A percentile compares a stretch with the other conserved stretches of the same genome.
Conservation (phyloP, 2,113 vertebrate genomes). For the Equus przewalskii region DNA sequence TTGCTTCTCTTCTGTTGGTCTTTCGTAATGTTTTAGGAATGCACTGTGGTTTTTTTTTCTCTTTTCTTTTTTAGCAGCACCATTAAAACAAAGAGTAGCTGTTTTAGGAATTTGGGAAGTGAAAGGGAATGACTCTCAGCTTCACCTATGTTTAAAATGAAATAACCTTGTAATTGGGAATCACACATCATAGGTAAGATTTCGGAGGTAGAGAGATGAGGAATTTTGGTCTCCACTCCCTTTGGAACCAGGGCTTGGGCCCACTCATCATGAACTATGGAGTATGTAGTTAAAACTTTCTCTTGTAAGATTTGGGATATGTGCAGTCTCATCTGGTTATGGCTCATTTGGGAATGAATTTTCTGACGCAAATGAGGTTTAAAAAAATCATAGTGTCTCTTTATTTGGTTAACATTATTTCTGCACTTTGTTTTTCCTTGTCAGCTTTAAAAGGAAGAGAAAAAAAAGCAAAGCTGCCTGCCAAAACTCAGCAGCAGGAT, state of each 20-base stretch:
- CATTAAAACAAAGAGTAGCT: constrained; percentile 48
- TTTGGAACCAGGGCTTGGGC: background rate
- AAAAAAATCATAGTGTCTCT: constrained; percentile 19
- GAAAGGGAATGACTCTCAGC: constrained; percentile 27
- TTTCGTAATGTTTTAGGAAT: constrained; percentile 74
- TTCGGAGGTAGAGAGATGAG: background rate
- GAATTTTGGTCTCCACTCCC: background rate
- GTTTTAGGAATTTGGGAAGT: constrained; percentile 45
- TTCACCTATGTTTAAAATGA: constrained; percentile 63
- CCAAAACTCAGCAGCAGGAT: constrained; percentile 46
- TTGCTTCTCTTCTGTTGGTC: background rate
- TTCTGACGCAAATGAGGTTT: constrained; percentile 60
- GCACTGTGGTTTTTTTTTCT: constrained; percentile 61
- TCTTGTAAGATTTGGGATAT: background rate
- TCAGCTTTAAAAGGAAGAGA: constrained; percentile 63
- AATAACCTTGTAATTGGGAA: background rate
- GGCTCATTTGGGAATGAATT: constrained; percentile 58
- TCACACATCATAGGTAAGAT: background rate
- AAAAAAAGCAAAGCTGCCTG: background rate
- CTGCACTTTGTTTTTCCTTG: constrained; percentile 60
- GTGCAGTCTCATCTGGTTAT: constrained; percentile 8
- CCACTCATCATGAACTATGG: background rate
- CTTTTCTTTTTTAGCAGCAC: background rate
- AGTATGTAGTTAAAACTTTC: constrained; percentile 12
- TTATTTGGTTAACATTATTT: constrained; percentile 69